These are phyloP conservation scores for Grammomys surdaster DNA, from an alignment of 2,113 vertebrate species.

Conservation along the genomic window DNA sequence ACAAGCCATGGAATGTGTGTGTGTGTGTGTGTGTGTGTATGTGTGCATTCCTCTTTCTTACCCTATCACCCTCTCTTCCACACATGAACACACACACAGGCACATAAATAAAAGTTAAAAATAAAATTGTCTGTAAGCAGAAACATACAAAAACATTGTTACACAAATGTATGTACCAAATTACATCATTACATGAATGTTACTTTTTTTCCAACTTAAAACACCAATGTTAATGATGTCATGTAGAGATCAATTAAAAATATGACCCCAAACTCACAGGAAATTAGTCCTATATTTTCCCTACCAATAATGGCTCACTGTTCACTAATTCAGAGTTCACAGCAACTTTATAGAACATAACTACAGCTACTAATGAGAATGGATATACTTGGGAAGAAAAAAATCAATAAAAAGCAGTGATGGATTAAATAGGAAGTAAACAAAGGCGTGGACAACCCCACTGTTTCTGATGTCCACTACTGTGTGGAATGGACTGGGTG, in stretches of 20 bases:
- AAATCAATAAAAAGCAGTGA: not conserved
- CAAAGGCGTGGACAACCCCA: not conserved
- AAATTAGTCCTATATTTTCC: not conserved
- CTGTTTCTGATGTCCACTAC: not conserved
- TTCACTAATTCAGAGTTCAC: not conserved
- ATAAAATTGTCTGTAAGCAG: not conserved
- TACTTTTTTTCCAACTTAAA: not conserved
- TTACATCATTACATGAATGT: not conserved
- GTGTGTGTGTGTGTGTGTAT: no score
- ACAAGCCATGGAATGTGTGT: not conserved
- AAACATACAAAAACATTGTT: not conserved
- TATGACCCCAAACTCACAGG: not conserved
- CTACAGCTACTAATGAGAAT: not conserved
- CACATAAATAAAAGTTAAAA: not conserved
- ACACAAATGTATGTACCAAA: not conserved
- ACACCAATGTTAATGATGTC: not conserved
- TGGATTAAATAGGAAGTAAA: constrained; percentile 32
- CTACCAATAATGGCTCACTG: not conserved
- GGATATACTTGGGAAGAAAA: not conserved
- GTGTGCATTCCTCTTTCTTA: not conserved
- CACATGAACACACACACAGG: not conserved
- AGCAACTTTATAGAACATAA: not conserved
- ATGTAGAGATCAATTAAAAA: not conserved
- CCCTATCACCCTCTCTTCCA: not conserved
- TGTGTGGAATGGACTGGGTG: not conserved